Conservation (phyloP, 2,113 vertebrate species). For the Pelecanoides urinatrix region DNA sequence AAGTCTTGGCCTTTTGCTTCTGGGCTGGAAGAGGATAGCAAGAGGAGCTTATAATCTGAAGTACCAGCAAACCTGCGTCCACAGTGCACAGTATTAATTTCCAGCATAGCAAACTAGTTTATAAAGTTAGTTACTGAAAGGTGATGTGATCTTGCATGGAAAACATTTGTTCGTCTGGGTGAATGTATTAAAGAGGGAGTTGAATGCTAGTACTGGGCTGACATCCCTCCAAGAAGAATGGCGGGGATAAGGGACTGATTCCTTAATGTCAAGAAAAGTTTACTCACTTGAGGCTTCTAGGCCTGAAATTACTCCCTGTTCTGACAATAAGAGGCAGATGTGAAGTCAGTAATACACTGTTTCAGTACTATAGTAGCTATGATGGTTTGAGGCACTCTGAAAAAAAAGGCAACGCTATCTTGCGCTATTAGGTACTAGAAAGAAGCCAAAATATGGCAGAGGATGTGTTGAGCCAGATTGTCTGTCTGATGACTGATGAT, state of each 20-base stretch:
- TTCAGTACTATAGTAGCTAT: not conserved
- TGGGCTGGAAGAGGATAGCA: not conserved
- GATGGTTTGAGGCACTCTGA: not conserved
- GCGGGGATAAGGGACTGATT: not conserved
- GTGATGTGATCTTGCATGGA: not conserved
- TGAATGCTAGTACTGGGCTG: not conserved
- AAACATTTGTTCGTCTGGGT: not conserved
- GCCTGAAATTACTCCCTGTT: not conserved
- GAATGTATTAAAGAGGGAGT: not conserved
- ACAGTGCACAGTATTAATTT: not conserved
- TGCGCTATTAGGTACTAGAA: not conserved
- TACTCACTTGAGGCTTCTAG: not conserved
- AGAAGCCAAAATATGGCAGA: not conserved
- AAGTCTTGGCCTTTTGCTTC: not conserved
- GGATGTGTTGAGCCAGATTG: not conserved
- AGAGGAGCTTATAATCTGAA: not conserved
- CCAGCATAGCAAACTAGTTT: not conserved
- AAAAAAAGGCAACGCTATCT: not conserved
- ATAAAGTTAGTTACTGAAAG: not conserved
- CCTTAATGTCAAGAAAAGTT: not conserved
- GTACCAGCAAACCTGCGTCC: not conserved
- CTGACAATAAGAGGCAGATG: not conserved
- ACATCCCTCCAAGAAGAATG: not conserved
- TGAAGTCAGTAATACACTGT: not conserved
- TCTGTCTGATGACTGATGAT: not conserved